Conservation (phyloP, 2,113 vertebrate species). For the Cephalopholis sonnerati region DNA sequence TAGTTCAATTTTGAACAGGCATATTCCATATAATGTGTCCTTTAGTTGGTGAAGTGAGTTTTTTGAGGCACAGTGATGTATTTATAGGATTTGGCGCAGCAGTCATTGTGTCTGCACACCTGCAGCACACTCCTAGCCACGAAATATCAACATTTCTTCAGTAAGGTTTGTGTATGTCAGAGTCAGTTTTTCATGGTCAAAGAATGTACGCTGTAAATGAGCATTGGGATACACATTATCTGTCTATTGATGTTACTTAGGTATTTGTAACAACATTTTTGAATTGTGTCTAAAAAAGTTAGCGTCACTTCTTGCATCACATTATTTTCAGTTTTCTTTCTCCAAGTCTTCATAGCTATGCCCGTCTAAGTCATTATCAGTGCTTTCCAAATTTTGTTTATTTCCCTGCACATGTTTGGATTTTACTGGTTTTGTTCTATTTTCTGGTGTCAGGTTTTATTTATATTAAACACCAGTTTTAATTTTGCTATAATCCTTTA, state of each 20-base stretch:
- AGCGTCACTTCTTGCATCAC: background rate
- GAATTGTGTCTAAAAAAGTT: background rate
- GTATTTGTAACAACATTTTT: background rate
- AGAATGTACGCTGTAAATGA: background rate
- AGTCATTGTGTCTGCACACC: background rate
- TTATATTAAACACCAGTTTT: constrained; percentile 17
- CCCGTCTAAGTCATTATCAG: background rate
- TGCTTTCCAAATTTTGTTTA: background rate
- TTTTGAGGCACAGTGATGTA: background rate
- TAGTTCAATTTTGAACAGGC: background rate
- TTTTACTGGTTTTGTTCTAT: background rate
- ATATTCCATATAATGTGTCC: background rate
- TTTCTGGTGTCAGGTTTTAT: constrained; percentile 10
- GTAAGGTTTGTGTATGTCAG: background rate
- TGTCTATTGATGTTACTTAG: background rate
- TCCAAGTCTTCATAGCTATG: background rate
- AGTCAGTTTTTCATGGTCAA: background rate
- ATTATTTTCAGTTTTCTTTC: background rate
- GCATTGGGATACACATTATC: background rate
- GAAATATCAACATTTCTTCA: background rate
- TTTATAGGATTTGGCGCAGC: background rate
- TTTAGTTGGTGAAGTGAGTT: background rate
- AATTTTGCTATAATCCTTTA: constrained; percentile 42
- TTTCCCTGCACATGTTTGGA: background rate
- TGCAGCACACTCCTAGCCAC: background rate